These are phyloP conservation scores for Sipha maydis DNA, from an alignment of 2,888 invertebrate species.

Conservation along the genomic window DNA sequence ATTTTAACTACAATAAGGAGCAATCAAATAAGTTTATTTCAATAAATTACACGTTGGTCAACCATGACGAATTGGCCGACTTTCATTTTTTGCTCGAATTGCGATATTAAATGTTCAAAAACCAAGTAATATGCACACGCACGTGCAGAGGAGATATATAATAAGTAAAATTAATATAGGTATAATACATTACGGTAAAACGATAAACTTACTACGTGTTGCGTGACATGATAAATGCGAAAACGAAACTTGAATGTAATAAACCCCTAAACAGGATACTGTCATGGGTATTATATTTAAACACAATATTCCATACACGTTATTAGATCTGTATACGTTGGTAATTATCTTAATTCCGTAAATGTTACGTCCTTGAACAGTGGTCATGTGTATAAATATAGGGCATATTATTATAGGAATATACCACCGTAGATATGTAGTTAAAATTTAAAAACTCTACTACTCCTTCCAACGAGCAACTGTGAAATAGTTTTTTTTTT, in stretches of 20 bases:
- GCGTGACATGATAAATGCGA: slow-evolving; percentile 3
- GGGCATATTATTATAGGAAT: background rate
- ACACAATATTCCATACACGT: no score
- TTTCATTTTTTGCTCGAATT: slow-evolving; percentile 38
- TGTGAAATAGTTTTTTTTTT: background rate
- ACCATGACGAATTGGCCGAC: slow-evolving; percentile 26
- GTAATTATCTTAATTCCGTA: background rate
- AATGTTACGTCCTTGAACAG: background rate
- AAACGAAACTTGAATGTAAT: slow-evolving; percentile 7
- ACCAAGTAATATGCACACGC: background rate
- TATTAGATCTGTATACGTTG: background rate
- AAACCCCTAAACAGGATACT: slow-evolving; percentile 18
- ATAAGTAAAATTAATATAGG: slow-evolving; percentile 18
- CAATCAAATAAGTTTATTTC: slow-evolving; percentile 23
- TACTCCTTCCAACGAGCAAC: background rate
- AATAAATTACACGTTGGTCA: slow-evolving; percentile 30
- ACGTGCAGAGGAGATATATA: background rate
- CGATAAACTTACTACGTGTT: background rate
- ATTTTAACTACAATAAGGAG: background rate
- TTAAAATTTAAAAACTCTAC: no score
- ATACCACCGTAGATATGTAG: no score
- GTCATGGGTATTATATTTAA: no score
- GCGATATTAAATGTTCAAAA: slow-evolving; percentile 11
- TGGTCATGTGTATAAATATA: background rate
- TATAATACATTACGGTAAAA: background rate